A percentile compares a stretch with the other conserved stretches of the same genome.
Evolutionary conservation across 2,888 invertebrate genomes (phyloP).

Genomic region (Hirtodrosophila alboralis): DNA sequence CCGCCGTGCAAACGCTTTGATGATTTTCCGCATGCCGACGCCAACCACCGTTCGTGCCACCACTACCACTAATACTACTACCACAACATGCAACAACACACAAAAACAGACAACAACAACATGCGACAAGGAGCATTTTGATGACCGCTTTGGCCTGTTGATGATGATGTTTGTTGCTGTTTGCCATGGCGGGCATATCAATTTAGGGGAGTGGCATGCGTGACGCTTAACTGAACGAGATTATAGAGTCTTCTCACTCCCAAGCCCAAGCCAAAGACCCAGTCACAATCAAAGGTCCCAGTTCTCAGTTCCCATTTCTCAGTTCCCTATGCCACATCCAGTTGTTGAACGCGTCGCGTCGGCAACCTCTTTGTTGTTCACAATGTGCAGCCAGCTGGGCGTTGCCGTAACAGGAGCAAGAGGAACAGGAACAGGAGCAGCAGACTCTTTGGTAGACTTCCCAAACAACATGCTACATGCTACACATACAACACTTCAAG

Average conservation of each 20-base stretch:
- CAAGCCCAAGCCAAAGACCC: slow-evolving; percentile 23
- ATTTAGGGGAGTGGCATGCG: slow-evolving; percentile 78
- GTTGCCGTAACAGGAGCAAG: slow-evolving; percentile 59
- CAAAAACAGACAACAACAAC: slow-evolving; percentile 24
- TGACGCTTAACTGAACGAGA: slow-evolving; percentile 75
- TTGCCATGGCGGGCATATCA: slow-evolving; percentile 73
- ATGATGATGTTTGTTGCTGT: slow-evolving; percentile 71
- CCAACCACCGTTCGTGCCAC: slow-evolving; percentile 39
- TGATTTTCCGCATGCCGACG: slow-evolving; percentile 75
- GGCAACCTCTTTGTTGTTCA: slow-evolving; percentile 7
- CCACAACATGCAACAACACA: slow-evolving; percentile 15
- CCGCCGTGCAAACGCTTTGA: slow-evolving; percentile 73
- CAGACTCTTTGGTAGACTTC: slow-evolving; percentile 19
- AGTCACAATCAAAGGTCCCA: slow-evolving; percentile 3
- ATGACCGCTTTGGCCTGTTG: slow-evolving; percentile 53
- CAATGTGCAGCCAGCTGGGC: slow-evolving; percentile 68
- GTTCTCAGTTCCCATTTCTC: neutral
- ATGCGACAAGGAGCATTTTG: slow-evolving; percentile 62
- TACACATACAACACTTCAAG: slow-evolving; percentile 15
- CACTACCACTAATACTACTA: slow-evolving; percentile 22
- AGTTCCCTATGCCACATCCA: slow-evolving; percentile 5
- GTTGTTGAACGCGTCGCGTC: slow-evolving; percentile 30
- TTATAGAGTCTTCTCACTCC: slow-evolving; percentile 65
- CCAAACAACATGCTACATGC: slow-evolving; percentile 10
- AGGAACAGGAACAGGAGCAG: slow-evolving; percentile 34